These are phyloP conservation scores for Actenoides hombroni DNA, from an alignment of 2,113 vertebrate species.

Conservation along the genomic window DNA sequence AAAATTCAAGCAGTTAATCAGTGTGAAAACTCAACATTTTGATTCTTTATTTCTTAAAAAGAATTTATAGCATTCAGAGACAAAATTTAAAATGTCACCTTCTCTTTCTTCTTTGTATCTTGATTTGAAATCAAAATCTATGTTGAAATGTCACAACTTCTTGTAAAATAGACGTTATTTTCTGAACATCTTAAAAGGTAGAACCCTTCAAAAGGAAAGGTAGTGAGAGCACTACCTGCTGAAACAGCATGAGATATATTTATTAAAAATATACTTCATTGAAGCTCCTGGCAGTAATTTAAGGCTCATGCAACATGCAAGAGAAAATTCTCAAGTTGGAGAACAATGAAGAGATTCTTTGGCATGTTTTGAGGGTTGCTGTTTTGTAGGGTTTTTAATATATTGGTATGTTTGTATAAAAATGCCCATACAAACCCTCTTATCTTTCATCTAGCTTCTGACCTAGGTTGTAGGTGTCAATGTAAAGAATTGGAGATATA, in stretches of 20 bases:
- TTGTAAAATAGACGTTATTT: not conserved
- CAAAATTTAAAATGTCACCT: not conserved
- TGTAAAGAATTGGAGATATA: not conserved
- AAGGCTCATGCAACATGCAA: rapidly evolving
- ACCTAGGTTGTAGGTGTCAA: rapidly evolving
- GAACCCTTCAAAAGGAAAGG: not conserved
- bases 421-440: not conserved
- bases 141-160: not conserved
- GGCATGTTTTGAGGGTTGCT: rapidly evolving
- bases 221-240: not conserved
- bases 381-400: not conserved
- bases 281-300: not conserved
- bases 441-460: not conserved
- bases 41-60: not conserved
- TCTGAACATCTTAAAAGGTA: not conserved
- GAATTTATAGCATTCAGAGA: not conserved
- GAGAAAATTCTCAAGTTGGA: not conserved
- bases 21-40: not conserved
- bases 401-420: rapidly evolving
- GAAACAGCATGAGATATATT: not conserved
- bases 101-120: not conserved
- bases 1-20: not conserved
- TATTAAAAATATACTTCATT: not conserved
- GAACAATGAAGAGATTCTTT: not conserved
- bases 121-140: not conserved